Conservation (phyloP, 2,888 invertebrate species). For the Toxonevra muliebris region DNA sequence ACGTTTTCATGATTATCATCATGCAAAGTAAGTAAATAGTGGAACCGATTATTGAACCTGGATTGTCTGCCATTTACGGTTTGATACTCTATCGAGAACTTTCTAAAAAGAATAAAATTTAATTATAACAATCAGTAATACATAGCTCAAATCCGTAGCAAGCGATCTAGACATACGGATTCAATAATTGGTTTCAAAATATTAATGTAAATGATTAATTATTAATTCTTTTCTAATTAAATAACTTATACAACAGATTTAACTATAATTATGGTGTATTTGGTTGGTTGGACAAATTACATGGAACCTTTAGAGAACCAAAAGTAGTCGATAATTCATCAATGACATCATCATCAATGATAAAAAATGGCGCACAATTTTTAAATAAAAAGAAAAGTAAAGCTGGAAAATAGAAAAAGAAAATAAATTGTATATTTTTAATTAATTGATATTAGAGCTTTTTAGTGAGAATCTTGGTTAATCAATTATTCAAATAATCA, state of each 20-base stretch:
- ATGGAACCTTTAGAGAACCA: constrained; percentile 81
- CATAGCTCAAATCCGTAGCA: background rate
- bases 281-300: constrained; percentile 81
- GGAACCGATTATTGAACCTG: too few relatives aligned
- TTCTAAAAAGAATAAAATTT: too few relatives aligned
- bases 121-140: too few relatives aligned
- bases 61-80: too few relatives aligned
- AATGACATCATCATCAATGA: background rate
- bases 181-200: background rate
- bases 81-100: too few relatives aligned
- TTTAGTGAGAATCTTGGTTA: too few relatives aligned
- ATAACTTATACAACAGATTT: constrained; percentile 75
- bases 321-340: constrained; percentile 66
- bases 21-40: constrained; percentile 75
- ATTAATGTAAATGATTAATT: too few relatives aligned
- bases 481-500: too few relatives aligned
- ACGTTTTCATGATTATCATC: constrained; percentile 87
- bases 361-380: background rate
- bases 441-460: too few relatives aligned
- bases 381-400: background rate
- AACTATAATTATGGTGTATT: constrained; percentile 84
- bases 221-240: background rate
- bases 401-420: too few relatives aligned
- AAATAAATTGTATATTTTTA: too few relatives aligned
- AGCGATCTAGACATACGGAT: too few relatives aligned